phyloP scores from a whole-genome alignment of 2,888 invertebrate species.

The Cheilosia scutellata region DNA sequence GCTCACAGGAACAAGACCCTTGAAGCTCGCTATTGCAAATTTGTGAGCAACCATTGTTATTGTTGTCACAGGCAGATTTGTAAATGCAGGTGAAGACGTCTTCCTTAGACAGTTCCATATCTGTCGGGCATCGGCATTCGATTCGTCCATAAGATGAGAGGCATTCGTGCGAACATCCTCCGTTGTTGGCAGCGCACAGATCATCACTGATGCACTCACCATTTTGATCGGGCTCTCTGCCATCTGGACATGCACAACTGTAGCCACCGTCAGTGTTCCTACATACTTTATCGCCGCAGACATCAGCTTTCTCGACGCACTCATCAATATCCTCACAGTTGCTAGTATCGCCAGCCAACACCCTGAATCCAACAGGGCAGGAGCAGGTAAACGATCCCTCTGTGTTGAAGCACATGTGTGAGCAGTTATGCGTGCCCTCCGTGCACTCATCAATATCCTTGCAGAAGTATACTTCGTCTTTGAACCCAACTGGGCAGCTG shows the following conservation, averaged over 20 bases:
- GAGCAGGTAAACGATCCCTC: slow-evolving; percentile 85
- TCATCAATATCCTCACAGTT: slow-evolving; percentile 85
- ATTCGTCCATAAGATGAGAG: slow-evolving; percentile 85
- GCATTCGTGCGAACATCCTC: slow-evolving; percentile 86
- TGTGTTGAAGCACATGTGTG: slow-evolving; percentile 85
- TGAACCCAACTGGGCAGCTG: slow-evolving; percentile 83
- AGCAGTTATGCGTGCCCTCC: slow-evolving; percentile 84
- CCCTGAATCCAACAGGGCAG: slow-evolving; percentile 84
- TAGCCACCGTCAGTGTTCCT: slow-evolving; percentile 85
- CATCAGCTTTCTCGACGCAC: slow-evolving; percentile 82
- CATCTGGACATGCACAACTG: slow-evolving; percentile 85
- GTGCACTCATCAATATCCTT: slow-evolving; percentile 85
- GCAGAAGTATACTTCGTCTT: slow-evolving; percentile 79
- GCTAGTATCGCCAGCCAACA: slow-evolving; percentile 71
- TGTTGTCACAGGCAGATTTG: slow-evolving; percentile 85
- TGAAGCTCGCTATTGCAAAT: slow-evolving; percentile 84
- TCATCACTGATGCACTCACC: slow-evolving; percentile 82
- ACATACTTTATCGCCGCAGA: slow-evolving; percentile 81
- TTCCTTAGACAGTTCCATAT: slow-evolving; percentile 81
- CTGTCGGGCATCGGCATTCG: slow-evolving; percentile 82
- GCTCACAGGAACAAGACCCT: slow-evolving; percentile 83
- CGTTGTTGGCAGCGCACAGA: slow-evolving; percentile 85
- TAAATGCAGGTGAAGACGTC: slow-evolving; percentile 84
- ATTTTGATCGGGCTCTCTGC: slow-evolving; percentile 81
- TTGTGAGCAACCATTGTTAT: slow-evolving; percentile 87